Conservation (phyloP, 2,888 invertebrate species). For the Habroteleia sp. region DNA sequence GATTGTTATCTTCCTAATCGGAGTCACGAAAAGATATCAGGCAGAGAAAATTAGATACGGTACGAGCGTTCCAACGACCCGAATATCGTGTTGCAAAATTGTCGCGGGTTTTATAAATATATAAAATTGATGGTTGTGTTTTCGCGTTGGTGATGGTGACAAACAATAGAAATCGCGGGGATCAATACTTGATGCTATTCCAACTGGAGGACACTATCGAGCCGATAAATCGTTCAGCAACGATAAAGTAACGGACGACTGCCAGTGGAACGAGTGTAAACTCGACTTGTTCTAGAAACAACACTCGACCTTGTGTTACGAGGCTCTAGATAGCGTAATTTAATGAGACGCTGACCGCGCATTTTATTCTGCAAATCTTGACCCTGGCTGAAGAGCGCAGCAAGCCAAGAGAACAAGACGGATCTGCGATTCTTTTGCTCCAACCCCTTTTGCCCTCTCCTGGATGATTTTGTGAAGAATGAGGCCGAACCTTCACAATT, state of each 20-base stretch:
- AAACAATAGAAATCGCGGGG: slow-evolving; percentile 51
- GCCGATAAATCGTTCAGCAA: slow-evolving; percentile 59
- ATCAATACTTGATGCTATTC: slow-evolving; percentile 56
- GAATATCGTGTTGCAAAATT: slow-evolving; percentile 10
- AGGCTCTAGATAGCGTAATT: slow-evolving; percentile 51
- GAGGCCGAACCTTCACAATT: too few species aligned
- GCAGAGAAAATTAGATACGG: too few species aligned
- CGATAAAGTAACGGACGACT: slow-evolving; percentile 53
- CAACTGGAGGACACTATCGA: slow-evolving; percentile 56
- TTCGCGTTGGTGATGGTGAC: slow-evolving; percentile 43
- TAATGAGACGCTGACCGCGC: slow-evolving; percentile 60
- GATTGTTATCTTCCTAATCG: too few species aligned
- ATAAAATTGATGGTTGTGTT: slow-evolving; percentile 45
- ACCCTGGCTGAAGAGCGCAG: slow-evolving; percentile 40
- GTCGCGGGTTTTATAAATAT: slow-evolving; percentile 42
- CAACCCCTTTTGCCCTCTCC: too few species aligned
- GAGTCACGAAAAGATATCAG: too few species aligned
- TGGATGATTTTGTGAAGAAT: too few species aligned
- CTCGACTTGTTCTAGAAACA: slow-evolving; percentile 57
- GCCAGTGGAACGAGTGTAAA: slow-evolving; percentile 52
- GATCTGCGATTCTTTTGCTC: too few species aligned
- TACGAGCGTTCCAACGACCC: neutral
- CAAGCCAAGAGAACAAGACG: neutral
- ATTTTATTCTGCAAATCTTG: slow-evolving; percentile 54
- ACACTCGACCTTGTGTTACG: slow-evolving; percentile 57